Evolutionary conservation across 2,797 vertebrate genomes (phyloP).

Genomic region (Nothura maculosa): DNA sequence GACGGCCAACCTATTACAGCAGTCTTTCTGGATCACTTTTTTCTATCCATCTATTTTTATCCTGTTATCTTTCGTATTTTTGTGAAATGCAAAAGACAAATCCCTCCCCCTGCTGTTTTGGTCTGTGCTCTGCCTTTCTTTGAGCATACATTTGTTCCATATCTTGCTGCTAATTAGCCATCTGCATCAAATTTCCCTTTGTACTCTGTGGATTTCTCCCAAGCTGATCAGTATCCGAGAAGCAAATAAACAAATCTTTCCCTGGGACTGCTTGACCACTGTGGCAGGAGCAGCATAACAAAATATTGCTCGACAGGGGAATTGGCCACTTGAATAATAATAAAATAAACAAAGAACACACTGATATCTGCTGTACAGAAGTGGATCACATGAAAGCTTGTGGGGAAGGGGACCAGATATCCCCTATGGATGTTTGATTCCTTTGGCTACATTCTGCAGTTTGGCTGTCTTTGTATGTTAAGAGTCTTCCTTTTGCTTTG

Average conservation of each 20-base stretch:
- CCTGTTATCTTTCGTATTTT: not conserved
- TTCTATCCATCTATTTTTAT: not conserved
- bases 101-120: not conserved
- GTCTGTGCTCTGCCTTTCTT: not conserved
- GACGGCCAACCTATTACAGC: not conserved
- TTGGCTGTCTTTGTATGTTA: not conserved
- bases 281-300: not conserved
- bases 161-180: not conserved
- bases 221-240: not conserved
- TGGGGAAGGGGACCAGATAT: too few relatives aligned
- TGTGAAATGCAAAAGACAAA: not conserved
- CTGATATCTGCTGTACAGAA: too few relatives aligned
- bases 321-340: not conserved
- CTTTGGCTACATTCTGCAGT: not conserved
- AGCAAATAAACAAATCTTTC: not conserved
- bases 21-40: not conserved
- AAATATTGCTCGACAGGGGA: too few relatives aligned
- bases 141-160: not conserved
- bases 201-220: not conserved
- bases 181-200: not conserved
- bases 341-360: not conserved
- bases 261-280: not conserved
- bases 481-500: not conserved
- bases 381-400: not conserved
- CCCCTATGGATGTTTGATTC: not conserved